A percentile compares a stretch with the other conserved stretches of the same genome.
Evolutionary conservation across 2,888 invertebrate genomes (phyloP).

Genomic region (Neuroscelio doddi): DNA sequence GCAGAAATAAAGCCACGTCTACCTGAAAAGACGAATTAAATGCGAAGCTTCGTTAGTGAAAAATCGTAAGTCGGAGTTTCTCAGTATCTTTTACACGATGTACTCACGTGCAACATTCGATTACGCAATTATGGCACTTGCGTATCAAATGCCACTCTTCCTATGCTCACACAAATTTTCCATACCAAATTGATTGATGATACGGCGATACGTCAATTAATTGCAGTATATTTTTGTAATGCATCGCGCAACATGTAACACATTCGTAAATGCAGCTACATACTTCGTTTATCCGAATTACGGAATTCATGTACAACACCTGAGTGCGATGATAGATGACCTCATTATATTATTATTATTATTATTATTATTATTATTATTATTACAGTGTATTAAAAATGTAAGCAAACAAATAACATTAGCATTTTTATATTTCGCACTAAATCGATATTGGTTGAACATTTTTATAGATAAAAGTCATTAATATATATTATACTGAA

Average conservation of each 20-base stretch:
- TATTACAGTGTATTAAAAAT: too few relatives aligned
- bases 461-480: too few relatives aligned
- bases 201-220: conserved; percentile 41
- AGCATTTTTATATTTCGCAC: too few relatives aligned
- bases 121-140: conserved; percentile 15
- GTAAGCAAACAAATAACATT: too few relatives aligned
- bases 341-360: too few relatives aligned
- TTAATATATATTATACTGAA: too few relatives aligned
- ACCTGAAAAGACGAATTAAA: conserved; percentile 56
- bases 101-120: conserved; percentile 36
- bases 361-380: too few relatives aligned
- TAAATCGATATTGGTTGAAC: too few relatives aligned
- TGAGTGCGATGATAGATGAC: conserved; percentile 5
- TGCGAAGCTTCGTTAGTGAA: conserved; percentile 57
- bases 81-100: conserved; percentile 60
- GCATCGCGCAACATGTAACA: conserved; percentile 15
- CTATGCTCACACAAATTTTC: conserved; percentile 13
- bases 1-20: conserved; percentile 52
- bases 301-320: conserved; percentile 3
- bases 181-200: conserved; percentile 28
- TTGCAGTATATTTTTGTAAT: conserved; percentile 41
- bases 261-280: conserved; percentile 12
- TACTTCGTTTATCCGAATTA: conserved; percentile 6
- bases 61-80: conserved; percentile 52
- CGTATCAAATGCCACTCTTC: conserved; percentile 16